Base-by-base conservation (phyloP, 2,888 invertebrate species). In the Eueremaeus valkanovi region DNA sequence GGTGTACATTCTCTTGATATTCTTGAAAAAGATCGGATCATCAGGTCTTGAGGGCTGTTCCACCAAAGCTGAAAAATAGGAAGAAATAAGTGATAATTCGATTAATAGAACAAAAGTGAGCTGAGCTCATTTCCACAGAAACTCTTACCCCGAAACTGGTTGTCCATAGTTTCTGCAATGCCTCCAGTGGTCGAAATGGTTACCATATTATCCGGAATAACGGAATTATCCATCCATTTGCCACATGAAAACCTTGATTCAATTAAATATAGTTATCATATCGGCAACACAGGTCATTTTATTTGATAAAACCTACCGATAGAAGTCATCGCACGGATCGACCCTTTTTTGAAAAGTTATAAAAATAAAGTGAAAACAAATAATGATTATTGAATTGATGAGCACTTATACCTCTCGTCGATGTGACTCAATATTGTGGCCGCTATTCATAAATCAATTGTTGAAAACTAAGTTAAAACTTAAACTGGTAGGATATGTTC, bases 281-380 rank as follows among this genome's bases (percentile, higher is more conserved):
- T 27, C 16, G 5, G 16, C 3, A 18, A 33, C 31, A 61, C 31
- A 24, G 31, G n/a, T n/a, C n/a, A n/a, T n/a, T n/a, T n/a, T n/a
- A n/a, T n/a, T n/a, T n/a, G n/a, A 13, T 9, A 33, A 33, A 1
- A 11, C 6, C 6, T 36, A 68, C 68, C 89, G 86, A 83, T 92
- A 92, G 83, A 92, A 92, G 82, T 92, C 90, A 80, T 92, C 90
- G 82, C 92, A 92, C 0, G 92, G 92, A 78, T 91, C 89, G 11
- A 90, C 88, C 0, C 84, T 83, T 0, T n/a, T n/a, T n/a, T n/a
- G n/a, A n/a, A n/a, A n/a, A n/a, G n/a, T n/a, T n/a, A n/a, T n/a
- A n/a, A n/a, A n/a, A n/a, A n/a, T n/a, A n/a, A n/a, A n/a, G n/a
- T n/a, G n/a, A n/a, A n/a, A n/a, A n/a, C n/a, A n/a, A n/a, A n/a